Conservation (phyloP, 1,140 invertebrate genomes). For the Trichonephila inaurata region DNA sequence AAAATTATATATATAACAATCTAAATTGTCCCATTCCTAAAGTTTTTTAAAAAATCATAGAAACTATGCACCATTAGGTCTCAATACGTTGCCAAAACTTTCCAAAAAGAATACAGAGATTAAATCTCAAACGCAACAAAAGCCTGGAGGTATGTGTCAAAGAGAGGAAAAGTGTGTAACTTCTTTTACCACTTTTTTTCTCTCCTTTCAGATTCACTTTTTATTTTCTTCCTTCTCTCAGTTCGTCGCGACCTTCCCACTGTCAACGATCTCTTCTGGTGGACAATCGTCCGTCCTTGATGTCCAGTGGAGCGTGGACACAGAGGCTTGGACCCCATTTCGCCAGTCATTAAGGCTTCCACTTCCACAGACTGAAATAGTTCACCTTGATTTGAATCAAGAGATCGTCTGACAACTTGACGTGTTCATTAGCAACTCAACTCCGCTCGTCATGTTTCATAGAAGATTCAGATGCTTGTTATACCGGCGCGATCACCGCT, state of each 20-base stretch:
- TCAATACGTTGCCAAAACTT: no score
- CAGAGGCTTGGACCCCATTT: not conserved
- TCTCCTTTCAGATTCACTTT: no score
- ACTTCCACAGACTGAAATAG: not conserved
- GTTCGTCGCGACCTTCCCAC: not conserved
- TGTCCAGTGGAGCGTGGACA: constrained; percentile 21
- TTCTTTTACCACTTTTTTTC: not conserved
- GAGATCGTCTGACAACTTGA: not conserved
- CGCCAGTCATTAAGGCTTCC: no score
- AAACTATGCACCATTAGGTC: no score
- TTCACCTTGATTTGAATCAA: constrained; percentile 9
- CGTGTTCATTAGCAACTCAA: not conserved
- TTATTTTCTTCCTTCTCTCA: not conserved
- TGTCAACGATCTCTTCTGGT: not conserved
- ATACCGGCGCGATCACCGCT: not conserved
- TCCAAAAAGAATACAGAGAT: not conserved
- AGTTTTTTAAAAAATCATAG: no score
- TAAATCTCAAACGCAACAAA: not conserved
- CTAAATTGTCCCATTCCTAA: no score
- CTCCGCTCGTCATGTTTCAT: not conserved
- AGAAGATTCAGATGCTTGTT: not conserved
- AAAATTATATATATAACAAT: no score
- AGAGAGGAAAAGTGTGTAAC: not conserved
- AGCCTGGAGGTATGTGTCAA: not conserved
- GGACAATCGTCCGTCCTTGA: constrained; percentile 9